These are phyloP conservation scores for Manis pentadactyla DNA, from an alignment of 2,797 vertebrate species.

Conservation along the genomic window DNA sequence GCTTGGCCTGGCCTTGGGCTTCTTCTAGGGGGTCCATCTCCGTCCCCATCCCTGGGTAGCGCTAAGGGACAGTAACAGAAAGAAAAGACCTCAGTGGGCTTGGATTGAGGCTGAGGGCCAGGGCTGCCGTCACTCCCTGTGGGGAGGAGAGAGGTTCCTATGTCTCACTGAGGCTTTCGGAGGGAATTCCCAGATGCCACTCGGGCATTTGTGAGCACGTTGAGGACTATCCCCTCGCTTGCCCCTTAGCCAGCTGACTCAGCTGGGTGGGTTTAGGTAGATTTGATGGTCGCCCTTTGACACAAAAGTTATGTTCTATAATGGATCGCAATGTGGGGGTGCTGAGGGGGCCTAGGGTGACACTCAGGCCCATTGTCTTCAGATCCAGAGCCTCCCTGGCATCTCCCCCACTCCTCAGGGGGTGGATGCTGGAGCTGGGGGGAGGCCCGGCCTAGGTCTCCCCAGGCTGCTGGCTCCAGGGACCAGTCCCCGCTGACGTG, in stretches of 20 bases:
- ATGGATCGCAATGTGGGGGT: neutral
- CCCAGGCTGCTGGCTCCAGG: neutral
- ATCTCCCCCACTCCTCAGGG: neutral
- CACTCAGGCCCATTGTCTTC: neutral
- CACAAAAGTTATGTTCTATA: neutral
- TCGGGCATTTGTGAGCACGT: neutral
- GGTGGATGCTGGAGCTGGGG: neutral
- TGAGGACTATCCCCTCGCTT: fast-evolving
- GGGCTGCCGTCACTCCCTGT: neutral
- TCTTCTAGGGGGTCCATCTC: neutral
- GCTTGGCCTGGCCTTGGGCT: neutral
- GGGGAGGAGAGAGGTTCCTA: neutral
- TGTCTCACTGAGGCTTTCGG: neutral
- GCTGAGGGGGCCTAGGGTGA: fast-evolving
- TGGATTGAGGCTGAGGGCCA: neutral
- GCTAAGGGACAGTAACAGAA: neutral
- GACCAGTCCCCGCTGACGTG: neutral
- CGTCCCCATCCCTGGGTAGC: neutral
- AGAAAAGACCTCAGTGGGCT: neutral
- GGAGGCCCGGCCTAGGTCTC: neutral
- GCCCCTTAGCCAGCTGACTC: neutral
- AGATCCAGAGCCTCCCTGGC: neutral
- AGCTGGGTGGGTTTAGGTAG: neutral
- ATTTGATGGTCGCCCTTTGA: neutral
- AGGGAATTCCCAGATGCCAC: neutral